A percentile compares a stretch with the other conserved stretches of the same genome.
These are phyloP conservation scores for Silurus lanzhouensis DNA, from an alignment of 2,797 vertebrate species.

Conservation along the genomic window DNA sequence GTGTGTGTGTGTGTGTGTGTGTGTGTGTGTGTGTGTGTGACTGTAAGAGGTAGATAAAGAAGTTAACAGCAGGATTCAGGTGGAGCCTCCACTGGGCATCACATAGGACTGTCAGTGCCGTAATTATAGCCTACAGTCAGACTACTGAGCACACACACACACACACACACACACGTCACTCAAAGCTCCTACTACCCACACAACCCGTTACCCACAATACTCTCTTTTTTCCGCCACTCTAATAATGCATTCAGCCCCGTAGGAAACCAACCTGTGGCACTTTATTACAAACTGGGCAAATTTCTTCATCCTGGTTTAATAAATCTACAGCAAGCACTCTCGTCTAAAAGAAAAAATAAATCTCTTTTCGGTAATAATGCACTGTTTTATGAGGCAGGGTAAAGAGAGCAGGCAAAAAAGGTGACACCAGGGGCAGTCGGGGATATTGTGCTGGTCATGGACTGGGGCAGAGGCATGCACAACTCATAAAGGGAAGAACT, in stretches of 20 bases:
- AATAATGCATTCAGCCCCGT: conserved; percentile 68
- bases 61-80: conserved; percentile 55
- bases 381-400: conserved; percentile 31
- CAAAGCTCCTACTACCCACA: conserved; percentile 23
- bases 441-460: conserved; percentile 50
- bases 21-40: conserved; percentile 13
- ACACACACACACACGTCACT: conserved; percentile 52
- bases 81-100: conserved; percentile 51
- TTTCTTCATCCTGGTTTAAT: conserved; percentile 69
- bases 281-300: conserved; percentile 65
- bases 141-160: background rate
- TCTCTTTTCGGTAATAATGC: conserved; percentile 64
- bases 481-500: conserved; percentile 65
- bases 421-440: conserved; percentile 33
- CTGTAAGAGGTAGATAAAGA: conserved; percentile 59
- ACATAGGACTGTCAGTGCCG: conserved; percentile 54
- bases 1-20: background rate
- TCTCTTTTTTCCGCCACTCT: conserved; percentile 55
- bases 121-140: conserved; percentile 69
- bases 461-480: conserved; percentile 27
- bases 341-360: conserved; percentile 25
- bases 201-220: conserved; percentile 61
- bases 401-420: conserved; percentile 25
- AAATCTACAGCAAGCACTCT: conserved; percentile 63
- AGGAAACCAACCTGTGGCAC: conserved; percentile 67